Evolutionary conservation across 92 coral and sea anemone genomes (phyloP).

Genomic region (Epizoanthus scotinus): DNA sequence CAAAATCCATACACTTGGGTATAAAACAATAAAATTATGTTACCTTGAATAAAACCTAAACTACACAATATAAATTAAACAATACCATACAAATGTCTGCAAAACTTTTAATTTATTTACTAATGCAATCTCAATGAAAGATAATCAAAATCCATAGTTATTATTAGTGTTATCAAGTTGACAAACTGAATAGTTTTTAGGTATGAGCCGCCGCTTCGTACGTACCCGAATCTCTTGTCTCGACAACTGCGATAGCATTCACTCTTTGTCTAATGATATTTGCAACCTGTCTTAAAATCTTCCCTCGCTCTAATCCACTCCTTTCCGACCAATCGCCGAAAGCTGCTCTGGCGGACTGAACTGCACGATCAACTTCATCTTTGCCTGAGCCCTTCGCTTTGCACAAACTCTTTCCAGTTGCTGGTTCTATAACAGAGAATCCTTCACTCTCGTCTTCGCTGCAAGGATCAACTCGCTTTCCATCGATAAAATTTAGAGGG

Average conservation of each 20-base stretch:
- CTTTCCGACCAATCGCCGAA: slow-evolving; percentile 77
- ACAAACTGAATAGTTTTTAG: no score
- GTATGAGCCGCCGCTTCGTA: slow-evolving; percentile 12
- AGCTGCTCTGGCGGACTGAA: slow-evolving; percentile 67
- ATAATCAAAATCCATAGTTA: no score
- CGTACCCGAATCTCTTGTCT: slow-evolving; percentile 85
- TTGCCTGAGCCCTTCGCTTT: slow-evolving; percentile 80
- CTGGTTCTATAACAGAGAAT: slow-evolving; percentile 71
- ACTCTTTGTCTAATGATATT: slow-evolving; percentile 69
- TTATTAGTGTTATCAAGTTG: no score
- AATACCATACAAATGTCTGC: no score
- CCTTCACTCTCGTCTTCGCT: slow-evolving; percentile 64
- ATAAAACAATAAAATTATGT: no score
- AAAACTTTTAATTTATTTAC: no score
- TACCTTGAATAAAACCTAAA: no score
- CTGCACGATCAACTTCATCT: slow-evolving; percentile 80
- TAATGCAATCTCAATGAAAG: no score
- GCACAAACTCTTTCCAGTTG: slow-evolving; percentile 81
- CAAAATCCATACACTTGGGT: no score
- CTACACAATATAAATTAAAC: no score
- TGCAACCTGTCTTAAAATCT: slow-evolving; percentile 73
- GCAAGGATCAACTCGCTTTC: slow-evolving; percentile 74
- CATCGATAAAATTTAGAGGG: slow-evolving; percentile 79
- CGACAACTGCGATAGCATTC: slow-evolving; percentile 76
- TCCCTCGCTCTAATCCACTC: slow-evolving; percentile 84